These are phyloP conservation scores for Aporrectodea caliginosa DNA, from an alignment of 1,140 invertebrate species.

Conservation along the genomic window DNA sequence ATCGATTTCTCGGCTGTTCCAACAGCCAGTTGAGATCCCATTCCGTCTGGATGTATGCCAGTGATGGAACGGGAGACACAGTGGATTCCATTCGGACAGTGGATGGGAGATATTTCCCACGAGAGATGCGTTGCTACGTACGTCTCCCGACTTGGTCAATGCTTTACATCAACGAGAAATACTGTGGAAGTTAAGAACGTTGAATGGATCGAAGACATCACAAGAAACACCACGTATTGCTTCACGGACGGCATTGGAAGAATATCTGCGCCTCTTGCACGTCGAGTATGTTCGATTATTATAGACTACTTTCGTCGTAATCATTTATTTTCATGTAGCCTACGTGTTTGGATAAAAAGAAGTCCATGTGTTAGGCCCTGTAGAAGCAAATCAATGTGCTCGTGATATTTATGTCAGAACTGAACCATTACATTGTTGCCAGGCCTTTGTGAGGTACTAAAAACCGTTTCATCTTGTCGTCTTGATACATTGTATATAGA, in stretches of 20 bases:
- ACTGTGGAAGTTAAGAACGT: not conserved
- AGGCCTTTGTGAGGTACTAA: too few species aligned
- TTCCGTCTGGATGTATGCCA: not conserved
- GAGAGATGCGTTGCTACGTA: slow-evolving; percentile 21
- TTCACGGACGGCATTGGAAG: slow-evolving; percentile 45
- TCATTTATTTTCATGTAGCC: too few species aligned
- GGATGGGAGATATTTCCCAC: slow-evolving; percentile 21
- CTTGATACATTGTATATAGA: too few species aligned
- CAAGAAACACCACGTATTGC: slow-evolving; percentile 33
- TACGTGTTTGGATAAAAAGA: too few species aligned
- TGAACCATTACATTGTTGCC: too few species aligned
- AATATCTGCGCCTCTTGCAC: too few species aligned
- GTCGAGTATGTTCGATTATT: too few species aligned
- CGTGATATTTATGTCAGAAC: too few species aligned
- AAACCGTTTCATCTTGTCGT: too few species aligned
- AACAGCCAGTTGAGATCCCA: not conserved
- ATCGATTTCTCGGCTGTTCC: not conserved
- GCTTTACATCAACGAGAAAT: not conserved
- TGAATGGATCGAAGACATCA: slow-evolving; percentile 19
- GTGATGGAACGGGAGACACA: not conserved
- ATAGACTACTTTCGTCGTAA: too few species aligned
- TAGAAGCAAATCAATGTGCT: too few species aligned
- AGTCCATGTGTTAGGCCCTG: too few species aligned
- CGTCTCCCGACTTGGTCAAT: slow-evolving; percentile 21
- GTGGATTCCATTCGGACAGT: slow-evolving; percentile 13